phyloP scores from a whole-genome alignment of 2,113 vertebrate genomes.

The Sorex fumeus region DNA sequence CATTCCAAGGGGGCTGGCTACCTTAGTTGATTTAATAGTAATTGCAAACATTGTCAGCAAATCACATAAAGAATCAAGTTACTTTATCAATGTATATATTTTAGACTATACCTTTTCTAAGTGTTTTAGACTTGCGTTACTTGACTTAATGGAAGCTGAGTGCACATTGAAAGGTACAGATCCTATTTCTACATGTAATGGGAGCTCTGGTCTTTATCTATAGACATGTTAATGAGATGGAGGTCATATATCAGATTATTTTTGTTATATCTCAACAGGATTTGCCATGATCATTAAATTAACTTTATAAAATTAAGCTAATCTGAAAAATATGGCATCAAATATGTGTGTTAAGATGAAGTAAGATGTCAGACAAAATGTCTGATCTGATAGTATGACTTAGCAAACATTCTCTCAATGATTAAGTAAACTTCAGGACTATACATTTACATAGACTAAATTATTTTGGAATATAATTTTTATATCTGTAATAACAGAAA shows the following conservation, averaged over 20 bases:
- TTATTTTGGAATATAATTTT: not conserved
- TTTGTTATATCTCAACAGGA: not conserved
- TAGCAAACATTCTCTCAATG: not conserved
- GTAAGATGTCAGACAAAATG: not conserved
- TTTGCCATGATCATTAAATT: not conserved
- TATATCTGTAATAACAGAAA: conserved; percentile 43
- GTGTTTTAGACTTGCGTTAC: not conserved
- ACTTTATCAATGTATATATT: not conserved
- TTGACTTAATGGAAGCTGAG: not conserved
- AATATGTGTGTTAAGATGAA: not conserved
- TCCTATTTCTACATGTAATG: not conserved
- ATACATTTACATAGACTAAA: not conserved
- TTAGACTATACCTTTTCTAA: not conserved
- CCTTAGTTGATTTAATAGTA: not conserved
- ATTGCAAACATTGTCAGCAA: conserved; percentile 44
- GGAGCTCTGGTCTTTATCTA: not conserved
- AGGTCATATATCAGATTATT: not conserved
- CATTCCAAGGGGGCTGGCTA: not conserved
- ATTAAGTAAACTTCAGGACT: not conserved
- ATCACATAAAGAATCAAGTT: not conserved
- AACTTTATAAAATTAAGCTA: not conserved
- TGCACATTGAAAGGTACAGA: not conserved
- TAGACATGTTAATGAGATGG: not conserved
- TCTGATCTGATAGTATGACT: not conserved
- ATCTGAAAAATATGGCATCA: not conserved